Base-by-base conservation (phyloP, 2,888 invertebrate genomes). In the Arge pagana region DNA sequence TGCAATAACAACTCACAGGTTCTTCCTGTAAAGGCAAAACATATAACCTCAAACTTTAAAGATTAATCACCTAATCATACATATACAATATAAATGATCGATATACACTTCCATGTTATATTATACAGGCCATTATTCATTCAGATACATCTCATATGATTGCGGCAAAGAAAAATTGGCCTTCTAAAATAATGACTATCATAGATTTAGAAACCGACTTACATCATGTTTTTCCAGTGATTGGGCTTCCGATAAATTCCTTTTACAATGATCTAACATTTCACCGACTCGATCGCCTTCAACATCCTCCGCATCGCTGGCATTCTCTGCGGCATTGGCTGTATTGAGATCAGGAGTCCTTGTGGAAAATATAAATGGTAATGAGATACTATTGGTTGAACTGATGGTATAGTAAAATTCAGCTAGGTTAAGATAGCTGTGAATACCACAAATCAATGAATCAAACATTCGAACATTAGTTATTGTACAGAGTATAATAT, bases 1-100 rank as follows among this genome's bases (percentile, higher is more conserved):
- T 87, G 73, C 86, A 86, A 72, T 88, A 88, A 71, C 88, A 88
- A 72, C 88, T 88, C 26, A 77, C 73, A 18, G 74, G 72, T 57
- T 78, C 78, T 54, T 78, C 78, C 77, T 78, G 48, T 53, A 19
- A 28, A 26, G 52, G 2, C 6, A 13, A 36, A 53, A 33, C 51
- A 15, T 50, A 24, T 21, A 53, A n/a, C 45, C 2, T 23, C 35
- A 24, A 15, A 36, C 24, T 39, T 53, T 54, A 37, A n/a, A 28
- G 19, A 42, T 18, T 31, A 13, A 3, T 21, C 1, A 18, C 35
- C 8, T 1, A 43, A 8, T 11, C n/a, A 10, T 6, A 43, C 15
- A 26, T 19, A 45, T 5, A 45, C 16, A 16, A 21, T 35, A 3
- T n/a, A 35, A 7, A n/a, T n/a, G n/a, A n/a, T n/a, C n/a, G n/a